phyloP scores from a whole-genome alignment of 2,888 invertebrate species.

The Panopea generosa region DNA sequence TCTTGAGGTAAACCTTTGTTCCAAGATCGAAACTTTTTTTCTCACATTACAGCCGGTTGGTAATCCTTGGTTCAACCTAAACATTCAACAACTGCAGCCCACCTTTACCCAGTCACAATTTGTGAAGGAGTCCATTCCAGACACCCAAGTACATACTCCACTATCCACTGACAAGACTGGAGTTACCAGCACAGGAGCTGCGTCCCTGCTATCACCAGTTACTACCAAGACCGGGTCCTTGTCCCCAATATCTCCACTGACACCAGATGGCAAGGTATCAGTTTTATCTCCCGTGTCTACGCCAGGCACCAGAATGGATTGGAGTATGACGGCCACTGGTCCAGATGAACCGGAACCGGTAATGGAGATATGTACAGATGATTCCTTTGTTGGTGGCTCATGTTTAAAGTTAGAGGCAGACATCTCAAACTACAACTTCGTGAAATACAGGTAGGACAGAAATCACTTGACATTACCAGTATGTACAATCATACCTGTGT shows the following conservation, averaged over 20 bases:
- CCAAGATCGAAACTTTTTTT: too few relatives aligned
- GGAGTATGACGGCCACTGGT: neutral
- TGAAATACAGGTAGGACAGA: conserved; percentile 47
- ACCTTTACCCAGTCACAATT: conserved; percentile 60
- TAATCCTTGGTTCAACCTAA: conserved; percentile 75
- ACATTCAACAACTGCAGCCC: conserved; percentile 77
- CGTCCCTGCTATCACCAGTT: too few relatives aligned
- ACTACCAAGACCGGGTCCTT: neutral
- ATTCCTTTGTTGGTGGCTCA: conserved; percentile 65
- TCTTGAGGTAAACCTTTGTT: too few relatives aligned
- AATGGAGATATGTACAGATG: conserved; percentile 56
- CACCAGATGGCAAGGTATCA: neutral
- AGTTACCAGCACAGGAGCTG: too few relatives aligned
- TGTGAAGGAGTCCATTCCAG: conserved; percentile 12
- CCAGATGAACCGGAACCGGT: conserved; percentile 35
- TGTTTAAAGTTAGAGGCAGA: conserved; percentile 64
- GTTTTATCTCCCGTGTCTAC: too few relatives aligned
- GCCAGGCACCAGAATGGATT: too few relatives aligned
- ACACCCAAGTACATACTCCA: too few relatives aligned
- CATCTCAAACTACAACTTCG: conserved; percentile 43
- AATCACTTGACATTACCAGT: neutral
- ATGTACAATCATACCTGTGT: too few relatives aligned
- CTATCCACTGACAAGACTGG: too few relatives aligned
- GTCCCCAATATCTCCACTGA: neutral
- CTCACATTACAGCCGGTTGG: conserved; percentile 54